Percentiles rank a stretch among this genome's conserved stretches.
phyloP scores from a whole-genome alignment of 2,888 invertebrate species.

The Sepioteuthis lessoniana region DNA sequence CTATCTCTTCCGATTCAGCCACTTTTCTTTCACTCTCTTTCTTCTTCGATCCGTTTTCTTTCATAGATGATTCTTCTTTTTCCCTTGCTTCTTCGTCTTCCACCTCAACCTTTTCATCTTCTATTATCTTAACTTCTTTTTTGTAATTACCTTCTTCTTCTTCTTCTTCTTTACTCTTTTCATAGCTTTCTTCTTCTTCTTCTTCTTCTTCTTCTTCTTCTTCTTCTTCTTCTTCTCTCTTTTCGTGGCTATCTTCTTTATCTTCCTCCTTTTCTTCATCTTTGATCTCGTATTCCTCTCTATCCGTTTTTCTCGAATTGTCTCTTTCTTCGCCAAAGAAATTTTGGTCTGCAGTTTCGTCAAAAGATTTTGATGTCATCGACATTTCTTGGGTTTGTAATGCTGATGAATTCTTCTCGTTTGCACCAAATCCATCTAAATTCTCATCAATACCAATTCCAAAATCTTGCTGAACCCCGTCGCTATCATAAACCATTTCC shows the following conservation, averaged over 20 bases:
- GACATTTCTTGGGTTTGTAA: background rate
- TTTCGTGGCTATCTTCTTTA: background rate
- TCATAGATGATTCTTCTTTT: background rate
- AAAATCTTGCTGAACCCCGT: background rate
- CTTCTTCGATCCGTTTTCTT: too few relatives aligned
- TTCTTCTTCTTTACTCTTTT: conserved; percentile 39
- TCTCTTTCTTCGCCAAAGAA: background rate
- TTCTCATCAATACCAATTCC: background rate
- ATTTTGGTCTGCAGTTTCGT: background rate
- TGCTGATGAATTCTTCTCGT: background rate
- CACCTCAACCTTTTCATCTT: background rate
- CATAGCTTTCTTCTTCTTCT: background rate
- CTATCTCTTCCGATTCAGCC: too few relatives aligned
- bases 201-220: background rate
- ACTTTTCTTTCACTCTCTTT: too few relatives aligned
- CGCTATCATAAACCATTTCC: background rate
- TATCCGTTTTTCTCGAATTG: background rate
- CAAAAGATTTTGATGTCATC: background rate
- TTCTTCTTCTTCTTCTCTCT: background rate
- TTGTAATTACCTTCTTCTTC: conserved; percentile 25
- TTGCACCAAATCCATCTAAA: background rate
- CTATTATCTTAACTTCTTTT: background rate
- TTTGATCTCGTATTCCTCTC: background rate
- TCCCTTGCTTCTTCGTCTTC: background rate
- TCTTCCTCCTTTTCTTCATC: background rate